Evolutionary conservation across 1,140 invertebrate genomes (phyloP), one percentile per base, ranked within the genome.

Genomic region (Bombus huntii): DNA sequence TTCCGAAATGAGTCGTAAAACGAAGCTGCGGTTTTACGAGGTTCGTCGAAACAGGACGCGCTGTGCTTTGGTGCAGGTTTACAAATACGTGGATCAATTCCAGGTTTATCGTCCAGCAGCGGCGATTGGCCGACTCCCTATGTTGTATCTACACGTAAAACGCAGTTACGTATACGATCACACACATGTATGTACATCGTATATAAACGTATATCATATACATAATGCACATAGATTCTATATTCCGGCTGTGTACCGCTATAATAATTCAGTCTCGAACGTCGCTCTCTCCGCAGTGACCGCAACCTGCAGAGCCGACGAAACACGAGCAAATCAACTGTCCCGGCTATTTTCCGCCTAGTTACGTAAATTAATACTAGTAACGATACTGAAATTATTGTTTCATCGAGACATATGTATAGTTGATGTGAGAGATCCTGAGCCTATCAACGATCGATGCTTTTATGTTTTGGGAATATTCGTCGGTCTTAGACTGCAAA

Each of bases 31-130:
- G 73, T 62, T 57, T 87, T 81, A 84, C 74, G 77, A 78, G 81
- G 57, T 39, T 25, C 80, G 57, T 53, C 75, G 76, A 47, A 39
- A 71, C 75, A 70, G 42, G 66, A 42, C 70, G 65, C 71, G 34
- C 76, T 68, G 81, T 81, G 85, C 85, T 88, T 90, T 59, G 81
- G 42, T 70, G 83, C 90, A 74, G 83, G 75, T 91, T 90, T 89
- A 91, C 89, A 92, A 91, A 91, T 90, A 91, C 88, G 72, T 81
- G 88, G 85, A 91, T 91, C 91, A 92, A 91, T 91, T 91, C 70
- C 72, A 71, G 82, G 86, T 91, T 90, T 90, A 90, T 91, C 83
- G 86, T 86, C 37, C 66, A 71, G 31, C 82, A 70, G 59, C 47
- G 75, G 57, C 66, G 88, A 89, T 85, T 85, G 89, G 88, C 66